Evolutionary conservation across 2,888 invertebrate genomes (phyloP).

Genomic region (Torymus texanus): DNA sequence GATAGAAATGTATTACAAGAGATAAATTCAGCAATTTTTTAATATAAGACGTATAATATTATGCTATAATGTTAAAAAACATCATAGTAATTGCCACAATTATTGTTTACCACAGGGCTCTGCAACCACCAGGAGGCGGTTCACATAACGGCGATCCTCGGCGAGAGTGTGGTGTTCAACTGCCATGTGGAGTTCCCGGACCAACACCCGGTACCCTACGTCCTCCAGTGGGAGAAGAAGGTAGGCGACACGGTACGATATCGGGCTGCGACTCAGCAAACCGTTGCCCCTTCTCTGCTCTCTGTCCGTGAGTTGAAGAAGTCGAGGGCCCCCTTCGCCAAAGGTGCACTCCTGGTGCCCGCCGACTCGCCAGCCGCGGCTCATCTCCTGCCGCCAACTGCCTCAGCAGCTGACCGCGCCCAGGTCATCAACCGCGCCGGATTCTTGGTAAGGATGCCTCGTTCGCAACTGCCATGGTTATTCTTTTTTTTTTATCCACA

Average conservation of each 20-base stretch:
- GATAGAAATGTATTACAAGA: neutral
- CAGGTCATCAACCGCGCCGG: constrained; percentile 55
- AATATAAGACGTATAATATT: too few relatives aligned
- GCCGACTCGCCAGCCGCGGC: constrained; percentile 57
- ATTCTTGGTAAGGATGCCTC: constrained; percentile 62
- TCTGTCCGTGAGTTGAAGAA: constrained; percentile 74
- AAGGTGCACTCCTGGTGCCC: constrained; percentile 66
- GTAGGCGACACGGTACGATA: constrained; percentile 97
- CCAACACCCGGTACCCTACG: constrained; percentile 96
- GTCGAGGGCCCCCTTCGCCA: constrained; percentile 66
- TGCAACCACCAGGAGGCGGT: constrained; percentile 90
- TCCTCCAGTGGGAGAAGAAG: constrained; percentile 99
- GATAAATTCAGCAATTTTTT: too few relatives aligned
- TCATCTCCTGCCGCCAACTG: constrained; percentile 60
- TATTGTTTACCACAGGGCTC: constrained; percentile 76
- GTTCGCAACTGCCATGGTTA: constrained; percentile 3
- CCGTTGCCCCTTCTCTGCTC: constrained; percentile 69
- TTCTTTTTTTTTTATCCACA: neutral
- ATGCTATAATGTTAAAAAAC: neutral
- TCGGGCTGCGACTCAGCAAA: constrained; percentile 71
- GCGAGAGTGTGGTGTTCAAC: constrained; percentile 97
- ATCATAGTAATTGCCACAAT: neutral
- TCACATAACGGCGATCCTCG: constrained; percentile 97
- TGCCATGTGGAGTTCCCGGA: constrained; percentile 98
- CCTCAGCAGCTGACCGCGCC: constrained; percentile 59